Conservation (phyloP, 2,113 vertebrate species). For the Notarius quadriscutis region DNA sequence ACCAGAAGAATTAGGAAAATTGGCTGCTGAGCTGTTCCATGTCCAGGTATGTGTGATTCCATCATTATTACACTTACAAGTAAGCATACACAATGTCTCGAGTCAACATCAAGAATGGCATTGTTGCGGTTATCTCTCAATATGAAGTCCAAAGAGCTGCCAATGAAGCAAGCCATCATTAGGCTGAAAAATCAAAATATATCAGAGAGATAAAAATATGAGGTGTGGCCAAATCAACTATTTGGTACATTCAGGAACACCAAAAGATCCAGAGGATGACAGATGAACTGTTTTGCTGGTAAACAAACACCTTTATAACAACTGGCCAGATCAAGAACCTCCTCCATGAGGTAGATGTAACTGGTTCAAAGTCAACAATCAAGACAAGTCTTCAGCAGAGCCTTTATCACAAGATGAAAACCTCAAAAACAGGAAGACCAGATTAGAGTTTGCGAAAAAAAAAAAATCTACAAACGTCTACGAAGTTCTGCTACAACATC, state of each 20-base stretch:
- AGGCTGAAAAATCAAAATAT: neutral
- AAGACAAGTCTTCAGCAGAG: no score
- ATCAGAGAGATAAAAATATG: neutral
- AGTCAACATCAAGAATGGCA: neutral
- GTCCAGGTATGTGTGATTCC: neutral
- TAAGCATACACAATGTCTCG: neutral
- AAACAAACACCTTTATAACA: neutral
- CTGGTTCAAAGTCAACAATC: no score
- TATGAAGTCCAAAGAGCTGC: no score
- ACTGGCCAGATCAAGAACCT: neutral
- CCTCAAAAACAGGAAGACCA: neutral
- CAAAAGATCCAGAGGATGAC: neutral
- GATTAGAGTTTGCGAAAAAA: neutral
- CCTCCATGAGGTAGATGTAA: no score
- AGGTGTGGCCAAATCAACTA: neutral
- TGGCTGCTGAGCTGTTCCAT: neutral
- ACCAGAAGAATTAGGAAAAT: neutral
- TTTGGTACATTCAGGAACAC: neutral
- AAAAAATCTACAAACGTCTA: neutral
- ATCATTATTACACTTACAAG: neutral
- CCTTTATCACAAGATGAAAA: no score
- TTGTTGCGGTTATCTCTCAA: neutral
- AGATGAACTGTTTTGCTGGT: neutral
- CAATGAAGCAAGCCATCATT: neutral
- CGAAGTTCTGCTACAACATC: neutral